A percentile compares a stretch with the other conserved stretches of the same genome.
phyloP scores from a whole-genome alignment of 1,140 invertebrate genomes.

The Psilanteris sp. region DNA sequence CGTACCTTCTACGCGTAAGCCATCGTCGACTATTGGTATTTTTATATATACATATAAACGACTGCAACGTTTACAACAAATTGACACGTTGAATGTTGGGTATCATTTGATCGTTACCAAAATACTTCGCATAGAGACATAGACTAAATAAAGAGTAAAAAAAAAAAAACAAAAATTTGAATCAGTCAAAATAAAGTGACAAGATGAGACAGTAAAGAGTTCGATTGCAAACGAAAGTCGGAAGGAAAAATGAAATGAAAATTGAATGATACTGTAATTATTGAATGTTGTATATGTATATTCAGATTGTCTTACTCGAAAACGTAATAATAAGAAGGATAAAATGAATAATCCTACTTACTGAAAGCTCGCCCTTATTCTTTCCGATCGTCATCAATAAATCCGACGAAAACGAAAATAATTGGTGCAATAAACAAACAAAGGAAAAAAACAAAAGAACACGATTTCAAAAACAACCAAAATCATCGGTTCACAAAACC shows the following conservation, averaged over 20 bases:
- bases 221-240: slow-evolving; percentile 5
- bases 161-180: slow-evolving; percentile 7
- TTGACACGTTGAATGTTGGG: too few relatives aligned
- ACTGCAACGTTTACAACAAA: too few relatives aligned
- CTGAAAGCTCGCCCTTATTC: slow-evolving; percentile 88
- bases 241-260: slow-evolving; percentile 37
- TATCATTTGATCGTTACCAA: slow-evolving; percentile 37
- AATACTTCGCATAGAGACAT: too few relatives aligned
- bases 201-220: neutral
- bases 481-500: slow-evolving; percentile 76
- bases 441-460: slow-evolving; percentile 79
- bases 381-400: slow-evolving; percentile 81
- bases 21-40: too few relatives aligned
- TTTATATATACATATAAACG: too few relatives aligned
- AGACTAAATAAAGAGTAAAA: neutral
- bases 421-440: slow-evolving; percentile 88
- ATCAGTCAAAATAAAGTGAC: neutral
- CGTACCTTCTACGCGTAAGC: too few relatives aligned
- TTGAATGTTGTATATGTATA: slow-evolving; percentile 57
- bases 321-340: slow-evolving; percentile 53
- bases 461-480: slow-evolving; percentile 79
- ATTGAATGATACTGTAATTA: slow-evolving; percentile 38
- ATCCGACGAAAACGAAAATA: slow-evolving; percentile 85
- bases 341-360: slow-evolving; percentile 84
- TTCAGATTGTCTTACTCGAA: slow-evolving; percentile 57